phyloP scores from a whole-genome alignment of 2,888 invertebrate genomes.

The Stegana nigrithorax region DNA sequence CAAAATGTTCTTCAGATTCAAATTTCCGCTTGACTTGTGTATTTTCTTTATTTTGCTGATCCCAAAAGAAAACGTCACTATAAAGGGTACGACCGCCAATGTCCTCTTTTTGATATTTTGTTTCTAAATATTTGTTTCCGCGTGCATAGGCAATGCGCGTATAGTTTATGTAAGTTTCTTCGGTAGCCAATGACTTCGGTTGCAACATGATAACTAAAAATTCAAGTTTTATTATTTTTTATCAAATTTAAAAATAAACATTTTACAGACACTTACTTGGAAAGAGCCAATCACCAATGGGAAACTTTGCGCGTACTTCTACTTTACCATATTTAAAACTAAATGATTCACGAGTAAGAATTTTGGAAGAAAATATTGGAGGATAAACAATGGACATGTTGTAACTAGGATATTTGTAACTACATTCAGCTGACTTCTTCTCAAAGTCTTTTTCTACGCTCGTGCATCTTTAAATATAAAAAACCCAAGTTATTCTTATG shows the following conservation, averaged over 20 bases:
- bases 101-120: neutral
- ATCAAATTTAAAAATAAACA: neutral
- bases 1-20: neutral
- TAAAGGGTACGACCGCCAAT: conserved; percentile 25
- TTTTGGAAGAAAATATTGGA: conserved; percentile 13
- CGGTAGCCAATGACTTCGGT: neutral
- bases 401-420: neutral
- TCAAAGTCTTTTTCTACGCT: neutral
- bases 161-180: neutral
- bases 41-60: neutral
- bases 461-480: neutral
- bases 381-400: conserved; percentile 17
- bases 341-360: conserved; percentile 10
- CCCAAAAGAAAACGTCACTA: conserved; percentile 18
- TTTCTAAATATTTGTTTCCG: conserved; percentile 21
- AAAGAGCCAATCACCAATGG: conserved; percentile 32
- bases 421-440: neutral
- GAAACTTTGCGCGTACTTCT: conserved; percentile 26
- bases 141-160: conserved; percentile 28
- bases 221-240: neutral
- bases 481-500: neutral
- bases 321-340: conserved; percentile 32
- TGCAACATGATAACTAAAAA: conserved; percentile 29
- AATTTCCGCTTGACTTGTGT: neutral
- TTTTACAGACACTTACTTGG: conserved; percentile 28